Conservation (phyloP, 2,113 vertebrate species). For the Gobio gobio region DNA sequence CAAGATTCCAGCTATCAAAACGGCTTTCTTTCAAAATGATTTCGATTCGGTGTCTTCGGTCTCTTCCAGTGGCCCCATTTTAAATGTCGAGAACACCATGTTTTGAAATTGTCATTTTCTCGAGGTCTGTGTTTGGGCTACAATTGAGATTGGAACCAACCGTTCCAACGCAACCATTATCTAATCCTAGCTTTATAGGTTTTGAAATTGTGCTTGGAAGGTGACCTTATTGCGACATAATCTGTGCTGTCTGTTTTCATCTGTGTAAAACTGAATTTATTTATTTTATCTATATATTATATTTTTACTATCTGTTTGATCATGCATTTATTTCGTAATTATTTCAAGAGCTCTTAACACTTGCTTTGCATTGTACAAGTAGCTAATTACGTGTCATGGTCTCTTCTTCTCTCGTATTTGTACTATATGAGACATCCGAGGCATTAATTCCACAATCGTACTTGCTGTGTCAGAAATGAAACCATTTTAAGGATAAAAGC, state of each 20-base stretch:
- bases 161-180: constrained; percentile 54
- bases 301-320: constrained; percentile 78
- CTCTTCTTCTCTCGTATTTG: constrained; percentile 68
- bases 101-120: background rate
- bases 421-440: constrained; percentile 76
- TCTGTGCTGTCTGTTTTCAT: constrained; percentile 52
- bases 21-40: background rate
- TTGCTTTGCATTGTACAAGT: constrained; percentile 74
- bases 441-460: constrained; percentile 73
- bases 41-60: background rate
- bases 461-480: constrained; percentile 76
- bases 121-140: background rate
- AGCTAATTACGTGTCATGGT: constrained; percentile 60
- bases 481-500: constrained; percentile 64
- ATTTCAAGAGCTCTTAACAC: constrained; percentile 78
- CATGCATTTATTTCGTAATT: constrained; percentile 78
- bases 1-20: background rate
- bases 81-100: background rate
- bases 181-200: constrained; percentile 54
- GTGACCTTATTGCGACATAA: constrained; percentile 64
- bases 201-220: constrained; percentile 64
- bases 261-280: constrained; percentile 76
- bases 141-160: constrained; percentile 24
- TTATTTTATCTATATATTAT: constrained; percentile 81
- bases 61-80: background rate